phyloP scores from a whole-genome alignment of 2,797 vertebrate genomes.

The Cyprinella venusta region DNA sequence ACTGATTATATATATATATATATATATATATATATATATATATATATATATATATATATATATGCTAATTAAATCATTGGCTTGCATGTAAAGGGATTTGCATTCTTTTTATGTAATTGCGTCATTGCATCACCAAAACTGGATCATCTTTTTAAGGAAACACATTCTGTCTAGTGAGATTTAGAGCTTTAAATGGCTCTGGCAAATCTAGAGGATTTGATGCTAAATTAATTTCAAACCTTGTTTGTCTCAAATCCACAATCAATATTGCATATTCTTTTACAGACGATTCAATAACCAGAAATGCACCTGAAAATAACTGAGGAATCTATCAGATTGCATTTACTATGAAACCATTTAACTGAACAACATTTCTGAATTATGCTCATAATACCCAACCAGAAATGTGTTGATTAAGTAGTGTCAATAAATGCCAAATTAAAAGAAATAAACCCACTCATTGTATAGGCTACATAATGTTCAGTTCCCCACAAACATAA shows the following conservation, averaged over 20 bases:
- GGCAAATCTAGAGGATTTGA: background rate
- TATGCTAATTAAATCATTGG: slow-evolving; percentile 33
- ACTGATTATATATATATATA: background rate
- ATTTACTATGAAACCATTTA: background rate
- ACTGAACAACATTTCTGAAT: background rate
- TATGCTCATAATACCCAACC: background rate
- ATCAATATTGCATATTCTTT: slow-evolving; percentile 4
- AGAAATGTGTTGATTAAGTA: background rate
- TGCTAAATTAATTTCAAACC: background rate
- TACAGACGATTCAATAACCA: background rate
- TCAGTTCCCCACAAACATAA: background rate
- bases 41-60: background rate
- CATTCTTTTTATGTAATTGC: slow-evolving; percentile 39
- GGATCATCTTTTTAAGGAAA: slow-evolving; percentile 49
- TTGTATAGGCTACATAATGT: background rate
- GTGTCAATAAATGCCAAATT: background rate
- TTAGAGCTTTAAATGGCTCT: background rate
- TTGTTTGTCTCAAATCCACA: slow-evolving; percentile 26
- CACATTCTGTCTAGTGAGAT: slow-evolving; percentile 13
- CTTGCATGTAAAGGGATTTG: slow-evolving; percentile 32
- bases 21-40: background rate
- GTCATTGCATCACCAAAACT: slow-evolving; percentile 38
- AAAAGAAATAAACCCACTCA: background rate
- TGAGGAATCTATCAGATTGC: no score
- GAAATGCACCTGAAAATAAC: background rate